These are phyloP conservation scores for Belonocnema kinseyi DNA, from an alignment of 1,140 invertebrate genomes.

Conservation along the genomic window DNA sequence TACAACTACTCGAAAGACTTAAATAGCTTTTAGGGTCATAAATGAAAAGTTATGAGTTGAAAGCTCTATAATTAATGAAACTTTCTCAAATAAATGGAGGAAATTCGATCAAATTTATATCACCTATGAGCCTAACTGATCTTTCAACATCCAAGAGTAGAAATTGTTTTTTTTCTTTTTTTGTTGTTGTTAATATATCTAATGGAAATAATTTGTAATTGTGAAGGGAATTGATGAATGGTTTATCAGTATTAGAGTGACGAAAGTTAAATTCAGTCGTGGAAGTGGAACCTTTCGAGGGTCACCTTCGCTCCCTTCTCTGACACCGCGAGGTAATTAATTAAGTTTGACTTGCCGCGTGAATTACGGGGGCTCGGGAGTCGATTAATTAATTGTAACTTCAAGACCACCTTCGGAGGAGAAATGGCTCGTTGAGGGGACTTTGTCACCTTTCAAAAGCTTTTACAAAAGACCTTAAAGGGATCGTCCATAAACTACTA, in stretches of 20 bases:
- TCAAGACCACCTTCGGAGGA: slow-evolving; percentile 43
- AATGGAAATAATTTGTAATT: background rate
- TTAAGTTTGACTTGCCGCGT: slow-evolving; percentile 69
- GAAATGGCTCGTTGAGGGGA: slow-evolving; percentile 48
- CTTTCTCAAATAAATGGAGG: slow-evolving; percentile 21
- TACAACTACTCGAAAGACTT: background rate
- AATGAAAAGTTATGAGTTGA: background rate
- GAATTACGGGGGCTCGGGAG: slow-evolving; percentile 60
- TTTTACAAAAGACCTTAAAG: slow-evolving; percentile 37
- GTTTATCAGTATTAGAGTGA: slow-evolving; percentile 17
- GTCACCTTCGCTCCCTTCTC: background rate
- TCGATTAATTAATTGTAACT: slow-evolving; percentile 69
- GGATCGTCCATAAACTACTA: background rate
- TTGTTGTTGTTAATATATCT: background rate
- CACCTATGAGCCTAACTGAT: too few relatives aligned
- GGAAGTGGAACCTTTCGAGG: background rate
- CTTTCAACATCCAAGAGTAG: too few relatives aligned
- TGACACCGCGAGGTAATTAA: slow-evolving; percentile 59
- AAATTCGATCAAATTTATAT: background rate
- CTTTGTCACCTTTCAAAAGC: slow-evolving; percentile 69
- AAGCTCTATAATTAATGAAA: slow-evolving; percentile 56
- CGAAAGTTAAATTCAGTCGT: slow-evolving; percentile 6
- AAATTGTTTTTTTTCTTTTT: too few relatives aligned
- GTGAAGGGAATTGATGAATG: background rate
- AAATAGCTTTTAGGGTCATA: background rate